Conservation (phyloP, 2,797 vertebrate species). For the Poecile montanus region DNA sequence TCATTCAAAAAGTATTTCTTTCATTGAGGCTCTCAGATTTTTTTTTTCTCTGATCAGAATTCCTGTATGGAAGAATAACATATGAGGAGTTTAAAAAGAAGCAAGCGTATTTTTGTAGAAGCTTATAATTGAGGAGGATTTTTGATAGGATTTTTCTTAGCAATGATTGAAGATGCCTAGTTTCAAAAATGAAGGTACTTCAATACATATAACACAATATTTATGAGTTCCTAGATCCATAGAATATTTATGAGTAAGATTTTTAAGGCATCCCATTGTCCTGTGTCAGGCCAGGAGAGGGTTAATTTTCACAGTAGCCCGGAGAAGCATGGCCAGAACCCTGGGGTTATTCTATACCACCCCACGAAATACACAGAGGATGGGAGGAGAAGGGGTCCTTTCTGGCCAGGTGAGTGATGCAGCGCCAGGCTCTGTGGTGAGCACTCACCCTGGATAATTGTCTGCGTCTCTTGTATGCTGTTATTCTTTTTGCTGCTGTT, state of each 20-base stretch:
- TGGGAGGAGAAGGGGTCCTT: background rate
- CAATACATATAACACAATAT: background rate
- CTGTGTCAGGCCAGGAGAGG: background rate
- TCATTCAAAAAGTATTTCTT: background rate
- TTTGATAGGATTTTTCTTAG: background rate
- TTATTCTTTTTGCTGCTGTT: background rate
- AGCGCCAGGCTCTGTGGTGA: rapidly evolving
- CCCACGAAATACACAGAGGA: too few species aligned
- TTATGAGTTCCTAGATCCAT: background rate
- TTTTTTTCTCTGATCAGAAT: background rate
- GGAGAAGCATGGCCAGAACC: background rate
- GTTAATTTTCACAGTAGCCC: background rate
- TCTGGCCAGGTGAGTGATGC: background rate
- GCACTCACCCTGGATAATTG: rapidly evolving
- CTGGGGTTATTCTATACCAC: background rate
- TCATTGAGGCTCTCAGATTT: background rate
- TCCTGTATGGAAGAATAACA: background rate
- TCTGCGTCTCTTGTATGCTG: background rate
- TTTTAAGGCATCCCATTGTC: background rate
- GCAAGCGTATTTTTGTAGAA: background rate
- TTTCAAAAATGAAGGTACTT: background rate
- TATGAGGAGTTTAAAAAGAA: background rate
- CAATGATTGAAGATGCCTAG: background rate
- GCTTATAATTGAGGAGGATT: rapidly evolving
- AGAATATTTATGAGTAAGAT: background rate